Base-by-base conservation (phyloP, 2,888 invertebrate species). In the Tachina fera region DNA sequence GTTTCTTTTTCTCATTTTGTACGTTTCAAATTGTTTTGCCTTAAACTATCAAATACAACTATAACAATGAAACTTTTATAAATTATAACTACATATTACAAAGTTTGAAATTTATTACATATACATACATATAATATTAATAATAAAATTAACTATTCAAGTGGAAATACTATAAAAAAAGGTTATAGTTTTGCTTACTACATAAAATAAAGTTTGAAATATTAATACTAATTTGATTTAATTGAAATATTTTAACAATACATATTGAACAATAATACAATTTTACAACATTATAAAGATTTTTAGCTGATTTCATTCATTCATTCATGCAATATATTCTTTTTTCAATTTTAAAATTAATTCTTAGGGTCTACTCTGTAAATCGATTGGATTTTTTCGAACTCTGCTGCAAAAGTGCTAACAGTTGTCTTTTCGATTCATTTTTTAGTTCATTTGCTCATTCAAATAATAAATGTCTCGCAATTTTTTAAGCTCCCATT, bases 401-500 rank as follows among this genome's bases (percentile, higher is more conserved):
- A 60, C n/a, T 60, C 8, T n/a, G n/a, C n/a, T 39, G n/a, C n/a
- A 60, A 60, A 60, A 60, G 9, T 60, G 31, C 58, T 14, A 39
- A 51, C 9, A 6, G 31, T 31, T 31, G 31, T 31, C 0, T 31
- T 4, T 31, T 31, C 31, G 31, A 31, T 31, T 2, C 31, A 0
- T 1, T 31, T 31, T 31, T 31, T 31, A 31, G 31, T 51, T 51
- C 51, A 51, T 49, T 49, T 49, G 9, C 10, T 51, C 6, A 31
- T 31, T 31, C 6, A 31, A 31, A 31, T 6, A 31, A 31, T 31
- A 6, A 51, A 60, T 45, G 47, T 19, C 10, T 65, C 31, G 31
- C 41, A 43, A 11, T 19, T 31, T 61, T 41, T 70, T 89, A 92
- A 65, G 90, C 89, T 60, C 91, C 91, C 91, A 92, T 90, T 14